A percentile compares a stretch with the other conserved stretches of the same genome.
phyloP scores from a whole-genome alignment of 2,113 vertebrate species.

The Euleptes europaea region DNA sequence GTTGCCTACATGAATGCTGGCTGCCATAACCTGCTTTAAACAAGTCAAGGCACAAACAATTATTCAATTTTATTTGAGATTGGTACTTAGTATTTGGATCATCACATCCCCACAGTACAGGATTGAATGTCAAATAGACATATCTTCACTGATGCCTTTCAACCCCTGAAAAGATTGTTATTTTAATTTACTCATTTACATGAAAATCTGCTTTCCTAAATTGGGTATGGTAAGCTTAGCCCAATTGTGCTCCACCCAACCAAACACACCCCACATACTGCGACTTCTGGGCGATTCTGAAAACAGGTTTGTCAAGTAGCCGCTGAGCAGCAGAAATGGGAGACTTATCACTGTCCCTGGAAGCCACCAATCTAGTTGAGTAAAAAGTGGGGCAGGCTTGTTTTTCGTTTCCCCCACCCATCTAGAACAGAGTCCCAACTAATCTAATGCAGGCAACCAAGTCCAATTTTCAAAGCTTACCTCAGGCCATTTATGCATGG shows the following conservation, averaged over 20 bases:
- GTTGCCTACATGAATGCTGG: not conserved
- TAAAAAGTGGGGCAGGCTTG: not conserved
- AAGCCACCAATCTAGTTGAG: not conserved
- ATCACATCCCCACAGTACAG: conserved; percentile 29
- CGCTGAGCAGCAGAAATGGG: no score
- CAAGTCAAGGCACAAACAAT: conserved; percentile 10
- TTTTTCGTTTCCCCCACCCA: not conserved
- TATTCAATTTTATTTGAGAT: conserved; percentile 18
- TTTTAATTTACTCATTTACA: no score
- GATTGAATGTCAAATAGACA: conserved; percentile 42
- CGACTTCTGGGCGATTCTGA: no score
- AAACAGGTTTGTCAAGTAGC: no score
- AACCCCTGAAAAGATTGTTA: not conserved
- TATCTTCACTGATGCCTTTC: conserved; percentile 44
- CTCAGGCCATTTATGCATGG: no score
- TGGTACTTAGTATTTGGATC: conserved; percentile 56
- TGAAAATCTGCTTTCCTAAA: not conserved
- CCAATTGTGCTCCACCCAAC: not conserved
- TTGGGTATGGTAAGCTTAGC: not conserved
- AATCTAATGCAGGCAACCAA: not conserved
- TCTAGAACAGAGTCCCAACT: no score
- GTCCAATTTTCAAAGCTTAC: not conserved
- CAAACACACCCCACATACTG: not conserved
- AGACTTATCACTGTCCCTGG: no score
- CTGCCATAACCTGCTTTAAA: not conserved